These are phyloP conservation scores for Ispidina picta DNA, from an alignment of 2,797 vertebrate genomes.

Conservation along the genomic window DNA sequence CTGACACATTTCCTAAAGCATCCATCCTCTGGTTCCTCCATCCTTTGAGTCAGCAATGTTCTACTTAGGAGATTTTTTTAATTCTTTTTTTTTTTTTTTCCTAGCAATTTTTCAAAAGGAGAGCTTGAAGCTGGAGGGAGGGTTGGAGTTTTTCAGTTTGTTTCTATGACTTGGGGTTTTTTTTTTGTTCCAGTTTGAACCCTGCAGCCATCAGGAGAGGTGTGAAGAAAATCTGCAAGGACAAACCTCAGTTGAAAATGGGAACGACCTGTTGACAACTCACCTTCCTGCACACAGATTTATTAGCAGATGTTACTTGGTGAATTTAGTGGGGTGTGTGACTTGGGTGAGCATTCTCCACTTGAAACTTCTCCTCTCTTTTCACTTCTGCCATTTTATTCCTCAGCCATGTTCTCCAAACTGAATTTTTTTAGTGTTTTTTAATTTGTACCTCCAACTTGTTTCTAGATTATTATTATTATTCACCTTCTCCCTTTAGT, in stretches of 20 bases:
- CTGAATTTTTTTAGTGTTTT: not conserved
- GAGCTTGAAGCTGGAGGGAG: not conserved
- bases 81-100: not conserved
- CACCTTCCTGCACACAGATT: conserved; percentile 7
- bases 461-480: not conserved
- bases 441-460: not conserved
- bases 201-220: conserved; percentile 30
- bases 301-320: not conserved
- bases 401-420: not conserved
- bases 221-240: conserved; percentile 49
- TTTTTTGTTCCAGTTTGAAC: not conserved
- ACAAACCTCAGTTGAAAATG: conserved; percentile 41
- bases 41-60: not conserved
- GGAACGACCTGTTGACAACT: conserved; percentile 11
- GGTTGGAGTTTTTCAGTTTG: conserved; percentile 8
- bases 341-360: not conserved
- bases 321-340: not conserved
- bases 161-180: not conserved
- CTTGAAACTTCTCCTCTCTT: not conserved
- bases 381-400: not conserved
- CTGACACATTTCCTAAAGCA: conserved; percentile 7
- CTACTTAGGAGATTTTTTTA: not conserved
- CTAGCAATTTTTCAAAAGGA: not conserved
- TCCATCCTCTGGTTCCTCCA: not conserved
- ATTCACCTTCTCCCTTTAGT: not conserved